Evolutionary conservation across 2,888 invertebrate genomes (phyloP), one percentile per base, ranked within the genome.

Genomic region (Oscheius myriophilus): DNA sequence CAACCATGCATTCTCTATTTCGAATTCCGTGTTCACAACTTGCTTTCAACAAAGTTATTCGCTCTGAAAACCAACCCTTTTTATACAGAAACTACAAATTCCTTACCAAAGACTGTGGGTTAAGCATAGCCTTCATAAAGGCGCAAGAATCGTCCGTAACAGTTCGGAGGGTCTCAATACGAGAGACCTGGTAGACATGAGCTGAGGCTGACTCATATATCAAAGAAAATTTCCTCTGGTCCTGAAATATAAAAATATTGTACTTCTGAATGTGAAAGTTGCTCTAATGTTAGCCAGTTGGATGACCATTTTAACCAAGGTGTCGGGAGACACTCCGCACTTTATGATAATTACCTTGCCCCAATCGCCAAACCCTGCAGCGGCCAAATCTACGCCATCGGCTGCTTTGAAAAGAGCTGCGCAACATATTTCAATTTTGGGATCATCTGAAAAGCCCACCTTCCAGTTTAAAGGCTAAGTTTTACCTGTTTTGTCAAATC

Each of bases 151-250:
- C 94, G 26, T 93, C 91, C 12, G 95, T 93, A 85, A 96, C 96
- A 0, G 96, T 94, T 70, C 97, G 90, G 0, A 97, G 95, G 0
- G 97, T 97, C 89, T 97, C 97, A 0, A 97, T 97, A 79, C 97
- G 91, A 0, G 96, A 96, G 89, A 96, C 96, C 68, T 94, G 91
- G 89, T 92, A 97, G 80, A 97, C 89, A 70, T 97, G 90, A 0
- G 96, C 96, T 94, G 97, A 97, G 16, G 95, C 95, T 0, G 97
- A 96, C 89, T 97, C 97, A 87, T 97, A 97, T 0, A 97, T 97
- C 72, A 97, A 90, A 85, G 92, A 93, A 88, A 97, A 96, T 77
- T 92, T 92, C 0, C 92, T 92, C 61, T 93, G 92, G 87, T 94
- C 93, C 87, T 80, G 23, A 51, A 76, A 66, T 21, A 6, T 9